A percentile compares a stretch with the other conserved stretches of the same genome.
Conservation (phyloP, 2,888 invertebrate genomes). For the Hypsopygia costalis region DNA sequence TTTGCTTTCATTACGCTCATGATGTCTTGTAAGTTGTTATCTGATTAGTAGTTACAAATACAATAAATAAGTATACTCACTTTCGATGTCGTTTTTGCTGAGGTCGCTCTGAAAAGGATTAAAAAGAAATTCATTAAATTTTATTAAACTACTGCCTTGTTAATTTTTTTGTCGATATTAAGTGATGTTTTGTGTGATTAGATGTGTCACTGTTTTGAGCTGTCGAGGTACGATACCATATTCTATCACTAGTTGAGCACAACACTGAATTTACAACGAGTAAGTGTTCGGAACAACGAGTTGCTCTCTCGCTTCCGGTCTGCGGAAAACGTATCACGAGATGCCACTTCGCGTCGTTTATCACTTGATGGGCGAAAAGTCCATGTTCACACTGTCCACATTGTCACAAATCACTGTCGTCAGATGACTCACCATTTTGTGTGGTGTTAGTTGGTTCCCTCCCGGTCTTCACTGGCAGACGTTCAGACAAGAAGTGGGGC, state of each 20-base stretch:
- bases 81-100: conserved; percentile 92
- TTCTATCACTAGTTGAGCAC: conserved; percentile 56
- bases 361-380: conserved; percentile 59
- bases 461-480: conserved; percentile 87
- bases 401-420: conserved; percentile 70
- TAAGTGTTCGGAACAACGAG: conserved; percentile 29
- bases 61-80: conserved; percentile 83
- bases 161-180: conserved; percentile 47
- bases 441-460: conserved; percentile 82
- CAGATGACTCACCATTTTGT: conserved; percentile 84
- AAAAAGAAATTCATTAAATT: conserved; percentile 71
- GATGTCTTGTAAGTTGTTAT: not conserved
- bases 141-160: conserved; percentile 42
- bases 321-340: conserved; percentile 58
- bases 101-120: conserved; percentile 89
- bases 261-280: conserved; percentile 48
- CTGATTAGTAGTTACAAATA: conserved; percentile 14
- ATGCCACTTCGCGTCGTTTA: conserved; percentile 39
- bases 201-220: conserved; percentile 25
- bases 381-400: conserved; percentile 68
- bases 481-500: conserved; percentile 89
- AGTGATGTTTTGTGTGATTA: conserved; percentile 35
- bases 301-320: conserved; percentile 62
- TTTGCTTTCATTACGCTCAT: not conserved
- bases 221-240: conserved; percentile 45